Percentiles rank a stretch among this genome's conserved stretches.
These are phyloP conservation scores for Hesperophylax magnus DNA, from an alignment of 1,140 invertebrate genomes.

Conservation along the genomic window DNA sequence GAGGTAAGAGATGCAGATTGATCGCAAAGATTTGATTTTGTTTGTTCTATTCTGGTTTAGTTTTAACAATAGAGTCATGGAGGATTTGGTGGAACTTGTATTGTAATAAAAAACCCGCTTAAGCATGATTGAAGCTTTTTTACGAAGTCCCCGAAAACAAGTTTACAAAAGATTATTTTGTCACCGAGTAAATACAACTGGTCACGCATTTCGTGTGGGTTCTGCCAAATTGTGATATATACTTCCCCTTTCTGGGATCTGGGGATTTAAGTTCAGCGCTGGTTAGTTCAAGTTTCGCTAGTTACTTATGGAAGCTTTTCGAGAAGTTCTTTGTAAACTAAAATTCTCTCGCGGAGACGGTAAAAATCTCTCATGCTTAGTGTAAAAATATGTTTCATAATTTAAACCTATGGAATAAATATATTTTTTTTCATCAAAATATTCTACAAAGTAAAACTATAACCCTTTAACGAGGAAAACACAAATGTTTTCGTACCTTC, in stretches of 20 bases:
- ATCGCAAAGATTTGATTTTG: too few relatives aligned
- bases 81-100: neutral
- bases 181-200: neutral
- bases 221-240: constrained; percentile 31
- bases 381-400: too few relatives aligned
- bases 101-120: neutral
- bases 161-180: neutral
- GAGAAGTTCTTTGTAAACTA: neutral
- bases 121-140: neutral
- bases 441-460: neutral
- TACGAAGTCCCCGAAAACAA: neutral
- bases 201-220: constrained; percentile 31
- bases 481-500: neutral
- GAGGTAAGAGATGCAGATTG: neutral
- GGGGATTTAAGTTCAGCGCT: constrained; percentile 11
- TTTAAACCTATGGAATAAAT: too few relatives aligned
- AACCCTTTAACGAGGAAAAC: neutral
- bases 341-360: too few relatives aligned
- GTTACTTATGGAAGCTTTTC: neutral
- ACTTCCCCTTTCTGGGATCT: neutral
- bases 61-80: neutral
- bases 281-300: neutral
- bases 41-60: neutral
- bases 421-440: neutral
- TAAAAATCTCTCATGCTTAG: too few relatives aligned